phyloP scores from a whole-genome alignment of 2,113 vertebrate genomes.

The Triplophysa siluroides region DNA sequence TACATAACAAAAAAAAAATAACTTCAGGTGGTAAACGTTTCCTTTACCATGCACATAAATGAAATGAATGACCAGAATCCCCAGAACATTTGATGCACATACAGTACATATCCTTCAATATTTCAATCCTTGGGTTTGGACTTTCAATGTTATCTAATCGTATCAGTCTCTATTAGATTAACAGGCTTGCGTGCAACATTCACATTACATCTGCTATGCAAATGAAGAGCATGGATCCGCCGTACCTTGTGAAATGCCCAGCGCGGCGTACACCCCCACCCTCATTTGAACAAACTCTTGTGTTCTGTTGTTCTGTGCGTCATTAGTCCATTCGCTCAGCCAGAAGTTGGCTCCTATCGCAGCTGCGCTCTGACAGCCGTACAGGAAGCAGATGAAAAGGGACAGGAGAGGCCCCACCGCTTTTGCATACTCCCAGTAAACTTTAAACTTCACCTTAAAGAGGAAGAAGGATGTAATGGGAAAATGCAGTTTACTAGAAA shows the following conservation, averaged over 20 bases:
- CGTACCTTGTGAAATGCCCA: slow-evolving; percentile 91
- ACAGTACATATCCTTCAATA: too few relatives aligned
- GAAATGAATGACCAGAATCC: too few relatives aligned
- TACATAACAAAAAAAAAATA: too few relatives aligned
- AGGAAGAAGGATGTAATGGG: neutral
- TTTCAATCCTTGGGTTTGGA: neutral
- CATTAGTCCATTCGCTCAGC: slow-evolving; percentile 93
- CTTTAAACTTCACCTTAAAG: slow-evolving; percentile 82
- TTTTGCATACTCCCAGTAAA: slow-evolving; percentile 88
- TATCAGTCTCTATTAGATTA: neutral
- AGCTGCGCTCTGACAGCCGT: slow-evolving; percentile 84
- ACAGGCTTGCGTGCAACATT: neutral
- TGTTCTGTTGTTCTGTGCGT: slow-evolving; percentile 66
- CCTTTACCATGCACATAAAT: too few relatives aligned
- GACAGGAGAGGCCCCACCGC: slow-evolving; percentile 79
- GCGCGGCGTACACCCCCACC: slow-evolving; percentile 86
- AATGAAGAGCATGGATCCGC: neutral
- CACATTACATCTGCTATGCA: neutral
- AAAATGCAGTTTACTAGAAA: neutral
- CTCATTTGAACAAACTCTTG: slow-evolving; percentile 71
- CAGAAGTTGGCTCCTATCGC: slow-evolving; percentile 89
- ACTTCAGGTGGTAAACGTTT: too few relatives aligned
- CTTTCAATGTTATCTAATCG: neutral
- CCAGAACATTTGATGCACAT: too few relatives aligned
- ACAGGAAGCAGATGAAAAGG: slow-evolving; percentile 81